phyloP scores from a whole-genome alignment of 2,888 invertebrate species.

The Agrilus mali region DNA sequence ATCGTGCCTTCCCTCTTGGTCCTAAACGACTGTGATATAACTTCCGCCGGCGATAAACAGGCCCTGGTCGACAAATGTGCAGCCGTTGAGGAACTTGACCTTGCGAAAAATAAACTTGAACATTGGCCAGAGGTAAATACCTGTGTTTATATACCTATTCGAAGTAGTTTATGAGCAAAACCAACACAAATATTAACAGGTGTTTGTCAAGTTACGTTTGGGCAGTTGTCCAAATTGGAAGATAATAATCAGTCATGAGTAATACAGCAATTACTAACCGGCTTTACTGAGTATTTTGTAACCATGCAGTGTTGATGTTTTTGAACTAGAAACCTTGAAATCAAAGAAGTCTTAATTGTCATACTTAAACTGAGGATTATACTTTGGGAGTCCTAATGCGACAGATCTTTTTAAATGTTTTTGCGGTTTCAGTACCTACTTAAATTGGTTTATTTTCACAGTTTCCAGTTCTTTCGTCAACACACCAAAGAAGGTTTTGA shows the following conservation, averaged over 20 bases:
- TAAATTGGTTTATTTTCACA: too few relatives aligned
- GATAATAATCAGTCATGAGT: background rate
- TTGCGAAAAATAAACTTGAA: slow-evolving; percentile 82
- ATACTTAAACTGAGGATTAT: too few relatives aligned
- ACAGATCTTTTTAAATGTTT: too few relatives aligned
- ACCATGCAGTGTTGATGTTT: too few relatives aligned
- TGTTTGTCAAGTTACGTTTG: background rate
- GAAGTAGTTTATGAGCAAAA: background rate
- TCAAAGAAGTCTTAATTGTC: too few relatives aligned
- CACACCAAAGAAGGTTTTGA: too few relatives aligned
- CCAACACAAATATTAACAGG: background rate
- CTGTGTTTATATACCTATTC: background rate
- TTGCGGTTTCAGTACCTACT: too few relatives aligned
- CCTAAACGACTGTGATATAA: slow-evolving; percentile 83
- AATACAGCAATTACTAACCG: too few relatives aligned
- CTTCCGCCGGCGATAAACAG: slow-evolving; percentile 74
- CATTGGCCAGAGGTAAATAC: slow-evolving; percentile 73
- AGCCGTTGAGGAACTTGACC: slow-evolving; percentile 84
- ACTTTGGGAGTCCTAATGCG: too few relatives aligned
- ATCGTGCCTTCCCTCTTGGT: slow-evolving; percentile 75
- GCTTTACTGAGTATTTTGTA: too few relatives aligned
- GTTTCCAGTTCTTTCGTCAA: too few relatives aligned
- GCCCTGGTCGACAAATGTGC: slow-evolving; percentile 71
- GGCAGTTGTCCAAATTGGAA: background rate
- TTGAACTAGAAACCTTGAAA: too few relatives aligned